Conservation (phyloP, 2,888 invertebrate genomes). For the Scaeva pyrastri region DNA sequence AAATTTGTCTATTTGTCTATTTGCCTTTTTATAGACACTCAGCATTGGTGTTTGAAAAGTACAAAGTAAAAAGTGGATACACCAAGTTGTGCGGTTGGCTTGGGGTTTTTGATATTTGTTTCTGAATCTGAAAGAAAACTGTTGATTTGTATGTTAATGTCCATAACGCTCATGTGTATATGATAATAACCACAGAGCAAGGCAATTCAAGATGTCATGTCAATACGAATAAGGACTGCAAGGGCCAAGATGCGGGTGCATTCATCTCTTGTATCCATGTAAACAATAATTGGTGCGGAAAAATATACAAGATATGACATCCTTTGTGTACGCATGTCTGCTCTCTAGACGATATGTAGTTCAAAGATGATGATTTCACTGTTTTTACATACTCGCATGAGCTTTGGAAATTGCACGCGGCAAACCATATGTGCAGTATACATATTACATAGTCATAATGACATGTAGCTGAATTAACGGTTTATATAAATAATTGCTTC, state of each 20-base stretch:
- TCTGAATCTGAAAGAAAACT: conserved; percentile 2
- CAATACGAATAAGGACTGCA: conserved; percentile 22
- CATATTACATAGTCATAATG: background rate
- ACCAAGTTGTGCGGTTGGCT: conserved; percentile 5
- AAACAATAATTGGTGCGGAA: conserved; percentile 62
- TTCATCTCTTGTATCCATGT: conserved; percentile 66
- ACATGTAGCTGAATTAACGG: conserved; percentile 19
- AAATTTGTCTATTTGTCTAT: conserved; percentile 53
- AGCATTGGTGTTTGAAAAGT: conserved; percentile 14
- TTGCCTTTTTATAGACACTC: conserved; percentile 56
- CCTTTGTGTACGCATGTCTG: conserved; percentile 59
- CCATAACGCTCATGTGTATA: background rate
- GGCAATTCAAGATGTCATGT: conserved; percentile 62
- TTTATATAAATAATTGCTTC: conserved; percentile 54
- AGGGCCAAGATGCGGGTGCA: conserved; percentile 49
- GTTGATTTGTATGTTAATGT: conserved; percentile 29
- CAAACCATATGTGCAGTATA: conserved; percentile 51
- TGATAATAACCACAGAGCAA: conserved; percentile 15
- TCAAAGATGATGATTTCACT: conserved; percentile 61
- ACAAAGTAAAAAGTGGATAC: conserved; percentile 9
- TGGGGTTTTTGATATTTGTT: background rate
- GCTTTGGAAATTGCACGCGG: conserved; percentile 69
- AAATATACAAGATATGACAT: conserved; percentile 33
- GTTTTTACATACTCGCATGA: conserved; percentile 23
- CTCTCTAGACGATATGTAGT: conserved; percentile 29